Base-by-base conservation (phyloP, 1,140 invertebrate genomes). In the Bombus polaris region DNA sequence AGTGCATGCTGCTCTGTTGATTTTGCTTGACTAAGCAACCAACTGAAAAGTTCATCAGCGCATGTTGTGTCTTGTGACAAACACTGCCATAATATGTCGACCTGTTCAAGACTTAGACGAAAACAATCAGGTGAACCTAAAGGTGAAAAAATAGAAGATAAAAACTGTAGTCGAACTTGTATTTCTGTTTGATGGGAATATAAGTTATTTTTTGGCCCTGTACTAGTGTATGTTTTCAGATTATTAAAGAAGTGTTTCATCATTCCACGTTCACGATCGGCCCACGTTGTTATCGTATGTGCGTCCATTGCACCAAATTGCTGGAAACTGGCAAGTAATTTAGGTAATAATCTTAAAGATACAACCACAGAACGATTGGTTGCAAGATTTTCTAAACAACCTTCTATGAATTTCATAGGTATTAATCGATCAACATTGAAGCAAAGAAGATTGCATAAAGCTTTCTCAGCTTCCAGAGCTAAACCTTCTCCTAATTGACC, bases 371-470 rank as follows among this genome's bases (percentile, higher is more conserved):
- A 98, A 91, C 96, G 96, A 94, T 99, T 98, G 83, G 97, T 97
- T 25, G 98, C 97, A 68, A 99, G 95, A 95, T 99, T 99, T 88
- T 98, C 97, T 47, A 99, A 95, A 92, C 98, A 99, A 1, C 98
- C 98, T 95, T 99, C 98, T 91, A 99, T 99, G 91, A 99, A 99
- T 95, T 99, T 99, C 93, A 98, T 98, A 57, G 98, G 96, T 77
- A 99, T 98, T 72, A 97, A 96, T 87, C 98, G 97, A 92, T 98
- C 98, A 59, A 98, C 98, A 92, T 98, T 98, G 90, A 98, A 99
- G 92, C 98, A 99, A 2, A 99, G 96, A 4, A 99, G 94, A 90
- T 98, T 98, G 90, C 97, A 98, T 0, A 99, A 94, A 2, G 98
- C 98, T 92, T 99, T 99, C 93, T 99, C 98, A 15, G 98, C 98